Base-by-base conservation (phyloP, 37 sponge, comb jelly and placozoan species). In the Geodia barretti region DNA sequence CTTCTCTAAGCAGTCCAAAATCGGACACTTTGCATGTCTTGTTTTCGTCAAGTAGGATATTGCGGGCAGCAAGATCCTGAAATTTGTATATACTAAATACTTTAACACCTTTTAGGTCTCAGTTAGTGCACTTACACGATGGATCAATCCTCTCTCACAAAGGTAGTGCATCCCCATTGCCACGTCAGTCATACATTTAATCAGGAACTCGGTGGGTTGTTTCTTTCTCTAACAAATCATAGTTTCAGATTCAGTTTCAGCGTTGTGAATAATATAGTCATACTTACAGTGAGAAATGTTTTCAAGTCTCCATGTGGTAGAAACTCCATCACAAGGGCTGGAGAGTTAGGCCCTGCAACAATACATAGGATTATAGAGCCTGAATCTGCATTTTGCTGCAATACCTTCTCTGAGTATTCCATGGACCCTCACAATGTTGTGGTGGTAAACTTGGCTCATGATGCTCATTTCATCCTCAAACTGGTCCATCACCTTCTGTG, bases 61-160 rank as follows among this genome's bases (percentile, higher is more conserved):
- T 95, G 23, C 95, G 79, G 23, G 95, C 95, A 5, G 94, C 94
- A 0, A 94, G 83, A 47, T 94, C 94, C 94, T 94, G 82, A n/a
- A n/a, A 17, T 30, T n/a, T n/a, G n/a, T n/a, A n/a, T n/a, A n/a
- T n/a, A 14, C 54, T 47, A 17, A 14, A 14, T 47, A 47, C 54
- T 47, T 14, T 47, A 47, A 17, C 54, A 17, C 11, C 54, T 47
- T 47, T 47, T 47, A 47, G 54, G 54, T 7, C 23, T 9, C 8
- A 14, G n/a, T 21, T 8, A 33, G 72, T 31, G 23, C 1, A 72
- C 90, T 75, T 43, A 84, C 85, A 39, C 85, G 43, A 42, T 84
- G 85, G 1, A 84, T 76, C 25, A 80, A 54, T 29, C 82, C 82
- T 33, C 60, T 87, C 73, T 87, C 88, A 47, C 54, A 47, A 35